These are phyloP conservation scores for Anomalospiza imberbis DNA, from an alignment of 2,797 vertebrate genomes.

Conservation along the genomic window DNA sequence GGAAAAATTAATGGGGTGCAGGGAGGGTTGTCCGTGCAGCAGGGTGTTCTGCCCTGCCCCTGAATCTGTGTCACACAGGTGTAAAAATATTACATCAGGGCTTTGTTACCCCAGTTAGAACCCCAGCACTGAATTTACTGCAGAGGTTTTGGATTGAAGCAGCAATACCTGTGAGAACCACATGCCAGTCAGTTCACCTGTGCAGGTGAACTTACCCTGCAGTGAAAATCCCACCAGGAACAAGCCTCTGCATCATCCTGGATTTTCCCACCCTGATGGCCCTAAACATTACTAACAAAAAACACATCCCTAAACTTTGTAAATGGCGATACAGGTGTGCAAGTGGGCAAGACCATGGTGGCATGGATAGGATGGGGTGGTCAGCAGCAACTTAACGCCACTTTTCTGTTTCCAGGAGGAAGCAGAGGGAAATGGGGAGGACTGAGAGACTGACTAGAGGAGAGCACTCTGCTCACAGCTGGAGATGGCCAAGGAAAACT, in stretches of 20 bases:
- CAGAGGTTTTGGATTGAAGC: neutral
- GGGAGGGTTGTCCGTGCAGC: neutral
- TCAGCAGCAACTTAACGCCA: neutral
- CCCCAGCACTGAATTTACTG: neutral
- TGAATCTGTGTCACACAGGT: neutral
- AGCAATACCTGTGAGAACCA: neutral
- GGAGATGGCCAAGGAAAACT: neutral
- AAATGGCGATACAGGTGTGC: fast-evolving
- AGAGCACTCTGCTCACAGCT: neutral
- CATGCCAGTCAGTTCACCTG: neutral
- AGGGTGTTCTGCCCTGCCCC: neutral
- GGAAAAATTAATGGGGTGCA: neutral
- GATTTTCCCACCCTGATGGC: neutral
- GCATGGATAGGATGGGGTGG: neutral
- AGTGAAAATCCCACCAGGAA: neutral
- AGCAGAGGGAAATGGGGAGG: neutral
- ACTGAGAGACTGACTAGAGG: neutral
- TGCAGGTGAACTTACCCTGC: neutral
- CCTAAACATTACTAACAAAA: neutral
- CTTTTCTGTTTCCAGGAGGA: neutral
- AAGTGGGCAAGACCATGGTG: neutral
- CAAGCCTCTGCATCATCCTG: neutral
- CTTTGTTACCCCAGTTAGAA: neutral
- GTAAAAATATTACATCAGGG: neutral
- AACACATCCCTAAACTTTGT: neutral